A percentile compares a stretch with the other conserved stretches of the same genome.
Conservation (phyloP, 2,888 invertebrate species). For the Latrodectus elegans region DNA sequence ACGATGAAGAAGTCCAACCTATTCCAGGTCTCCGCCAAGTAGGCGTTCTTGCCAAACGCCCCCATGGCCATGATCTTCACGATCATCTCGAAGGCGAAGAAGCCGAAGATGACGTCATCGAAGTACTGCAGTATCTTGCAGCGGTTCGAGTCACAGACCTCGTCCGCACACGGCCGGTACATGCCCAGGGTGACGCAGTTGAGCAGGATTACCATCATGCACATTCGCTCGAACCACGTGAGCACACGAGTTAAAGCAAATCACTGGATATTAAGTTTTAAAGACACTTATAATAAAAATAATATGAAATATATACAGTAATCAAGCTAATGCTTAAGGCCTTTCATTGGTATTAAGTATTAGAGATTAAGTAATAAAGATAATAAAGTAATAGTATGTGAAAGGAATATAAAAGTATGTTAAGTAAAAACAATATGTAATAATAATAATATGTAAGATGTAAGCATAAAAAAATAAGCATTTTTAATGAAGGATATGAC, state of each 20-base stretch:
- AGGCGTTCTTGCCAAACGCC: constrained; percentile 92
- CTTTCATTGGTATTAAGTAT: too few species aligned
- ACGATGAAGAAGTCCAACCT: constrained; percentile 98
- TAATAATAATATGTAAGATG: too few species aligned
- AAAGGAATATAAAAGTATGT: too few species aligned
- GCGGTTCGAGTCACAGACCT: constrained; percentile 81
- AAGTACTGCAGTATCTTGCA: constrained; percentile 84
- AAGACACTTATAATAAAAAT: not conserved
- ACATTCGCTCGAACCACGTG: constrained; percentile 96
- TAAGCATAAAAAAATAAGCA: too few species aligned
- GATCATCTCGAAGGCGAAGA: constrained; percentile 97
- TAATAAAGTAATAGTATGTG: too few species aligned
- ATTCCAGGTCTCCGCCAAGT: constrained; percentile 99
- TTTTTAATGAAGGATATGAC: too few species aligned
- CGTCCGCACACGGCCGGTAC: constrained; percentile 99
- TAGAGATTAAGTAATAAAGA: too few species aligned
- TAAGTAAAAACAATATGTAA: too few species aligned
- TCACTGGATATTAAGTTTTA: not conserved
- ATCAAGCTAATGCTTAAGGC: too few species aligned
- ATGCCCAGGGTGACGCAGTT: constrained; percentile 99
- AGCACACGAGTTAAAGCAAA: constrained; percentile 11
- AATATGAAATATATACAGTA: too few species aligned
- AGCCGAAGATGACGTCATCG: constrained; percentile 98
- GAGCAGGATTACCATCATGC: constrained; percentile 97
- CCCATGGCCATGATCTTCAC: constrained; percentile 99